phyloP scores from a whole-genome alignment of 2,888 invertebrate species.

The Dimorphilus gyrociliatus region DNA sequence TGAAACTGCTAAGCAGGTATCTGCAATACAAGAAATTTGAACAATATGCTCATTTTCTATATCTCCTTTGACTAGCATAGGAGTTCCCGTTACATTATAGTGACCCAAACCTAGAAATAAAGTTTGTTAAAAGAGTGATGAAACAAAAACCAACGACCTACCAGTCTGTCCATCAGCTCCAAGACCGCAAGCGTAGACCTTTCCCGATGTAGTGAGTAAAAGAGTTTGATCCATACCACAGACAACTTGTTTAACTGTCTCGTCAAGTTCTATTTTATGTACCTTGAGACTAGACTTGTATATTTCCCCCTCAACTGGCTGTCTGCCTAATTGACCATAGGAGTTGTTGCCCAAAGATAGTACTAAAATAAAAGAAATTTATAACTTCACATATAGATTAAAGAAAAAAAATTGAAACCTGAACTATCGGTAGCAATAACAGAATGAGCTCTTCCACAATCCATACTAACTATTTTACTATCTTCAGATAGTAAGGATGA shows the following conservation, averaged over 20 bases:
- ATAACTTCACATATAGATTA: not conserved
- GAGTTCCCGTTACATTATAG: constrained; percentile 20
- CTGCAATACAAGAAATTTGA: constrained; percentile 60
- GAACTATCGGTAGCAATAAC: constrained; percentile 52
- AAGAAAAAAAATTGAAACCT: not conserved
- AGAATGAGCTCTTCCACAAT: constrained; percentile 75
- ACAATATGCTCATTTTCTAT: constrained; percentile 62
- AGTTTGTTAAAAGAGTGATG: not conserved
- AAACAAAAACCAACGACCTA: constrained; percentile 8
- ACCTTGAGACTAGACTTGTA: constrained; percentile 38
- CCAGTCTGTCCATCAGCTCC: constrained; percentile 87
- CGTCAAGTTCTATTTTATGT: not conserved
- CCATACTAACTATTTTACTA: constrained; percentile 38
- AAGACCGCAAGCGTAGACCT: constrained; percentile 76
- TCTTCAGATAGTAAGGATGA: constrained; percentile 12
- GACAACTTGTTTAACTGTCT: constrained; percentile 45
- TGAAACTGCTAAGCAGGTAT: constrained; percentile 73
- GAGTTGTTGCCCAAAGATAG: constrained; percentile 77
- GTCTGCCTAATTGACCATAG: constrained; percentile 80
- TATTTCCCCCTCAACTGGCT: constrained; percentile 56
- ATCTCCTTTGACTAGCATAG: constrained; percentile 53
- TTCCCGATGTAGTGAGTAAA: constrained; percentile 59
- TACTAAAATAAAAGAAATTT: constrained; percentile 34
- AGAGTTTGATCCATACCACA: constrained; percentile 86
- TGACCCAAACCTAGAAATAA: constrained; percentile 28